These are phyloP conservation scores for Pocillopora meandrina DNA, from an alignment of 92 coral and sea anemone genomes.

Conservation along the genomic window DNA sequence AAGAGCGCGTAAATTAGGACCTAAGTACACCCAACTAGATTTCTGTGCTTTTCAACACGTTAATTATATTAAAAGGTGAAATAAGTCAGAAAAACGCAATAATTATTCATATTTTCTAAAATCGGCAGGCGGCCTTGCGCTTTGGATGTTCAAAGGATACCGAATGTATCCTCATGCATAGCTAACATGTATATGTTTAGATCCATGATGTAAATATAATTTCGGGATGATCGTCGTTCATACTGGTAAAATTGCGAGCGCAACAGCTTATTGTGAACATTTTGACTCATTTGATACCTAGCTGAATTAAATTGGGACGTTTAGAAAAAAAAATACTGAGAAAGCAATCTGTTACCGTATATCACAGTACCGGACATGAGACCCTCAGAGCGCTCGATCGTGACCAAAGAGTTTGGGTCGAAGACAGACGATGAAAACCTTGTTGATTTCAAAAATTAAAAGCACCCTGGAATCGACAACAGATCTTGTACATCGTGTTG, in stretches of 20 bases:
- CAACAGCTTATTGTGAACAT: not conserved
- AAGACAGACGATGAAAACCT: slow-evolving; percentile 24
- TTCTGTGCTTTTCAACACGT: slow-evolving; percentile 29
- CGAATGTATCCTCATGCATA: slow-evolving; percentile 53
- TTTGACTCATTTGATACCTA: not conserved
- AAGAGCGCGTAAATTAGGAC: not conserved
- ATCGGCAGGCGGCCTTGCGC: slow-evolving; percentile 66
- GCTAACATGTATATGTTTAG: slow-evolving; percentile 68
- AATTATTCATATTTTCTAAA: slow-evolving; percentile 39
- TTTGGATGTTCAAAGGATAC: slow-evolving; percentile 67
- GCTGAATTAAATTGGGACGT: not conserved
- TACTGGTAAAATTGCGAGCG: slow-evolving; percentile 11
- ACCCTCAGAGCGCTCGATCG: not conserved
- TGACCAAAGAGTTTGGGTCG: slow-evolving; percentile 12
- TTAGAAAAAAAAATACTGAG: not conserved
- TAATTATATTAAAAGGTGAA: slow-evolving; percentile 38
- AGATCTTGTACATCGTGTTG: slow-evolving; percentile 32
- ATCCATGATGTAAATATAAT: slow-evolving; percentile 59
- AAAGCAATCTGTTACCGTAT: not conserved
- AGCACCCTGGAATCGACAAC: slow-evolving; percentile 53
- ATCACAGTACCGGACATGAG: not conserved
- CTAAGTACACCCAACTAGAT: not conserved
- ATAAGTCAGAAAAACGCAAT: slow-evolving; percentile 31
- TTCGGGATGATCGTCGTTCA: slow-evolving; percentile 55
- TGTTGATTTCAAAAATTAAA: slow-evolving; percentile 47